Base-by-base conservation (phyloP, 2,888 invertebrate species). In the Tenthredo livida region DNA sequence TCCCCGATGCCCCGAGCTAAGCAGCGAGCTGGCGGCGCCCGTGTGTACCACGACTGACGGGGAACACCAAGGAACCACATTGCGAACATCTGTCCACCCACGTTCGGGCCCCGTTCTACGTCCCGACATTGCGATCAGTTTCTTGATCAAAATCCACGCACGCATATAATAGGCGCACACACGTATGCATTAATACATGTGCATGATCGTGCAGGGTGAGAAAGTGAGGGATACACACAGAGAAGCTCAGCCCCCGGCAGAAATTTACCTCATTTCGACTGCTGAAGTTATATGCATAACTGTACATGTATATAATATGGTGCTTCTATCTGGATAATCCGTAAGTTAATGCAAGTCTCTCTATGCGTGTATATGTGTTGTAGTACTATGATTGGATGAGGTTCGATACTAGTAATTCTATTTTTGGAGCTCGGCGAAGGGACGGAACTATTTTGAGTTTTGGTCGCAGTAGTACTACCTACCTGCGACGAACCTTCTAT, bases 71-170 rank as follows among this genome's bases (percentile, higher is more conserved):
- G 77, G 77, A 50, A 70, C 58, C 85, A 70, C 40, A 21, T 67
- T 85, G 82, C 82, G 72, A 54, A 70, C 85, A 82, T 82, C 82
- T 85, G 85, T 85, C 70, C 58, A 58, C 40, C 85, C 85, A 83
- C 80, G 85, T 54, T 77, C 29, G 54, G 50, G 47, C 54, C 77
- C 77, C 47, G 54, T 77, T 54, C 21, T 77, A 54, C 47, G 10
- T 50, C 47, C 50, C 73, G 73, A 73, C 73, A 43, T 43, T 25
- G 73, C 54, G 47, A 61, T 73, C 73, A 73, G 47, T 17, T 77
- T 50, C 17, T 77, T 54, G 17, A 54, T 54, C 50, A 54, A 77
- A 77, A 50, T 50, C 15, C 50, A 50, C 75, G 43, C 77, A 33
- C 40, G 15, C 72, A 25, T 15, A 40, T 43, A 25, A 2, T 43